These are phyloP conservation scores for Hyperoplus lanceolatus DNA, from an alignment of 2,797 vertebrate genomes.

Conservation along the genomic window DNA sequence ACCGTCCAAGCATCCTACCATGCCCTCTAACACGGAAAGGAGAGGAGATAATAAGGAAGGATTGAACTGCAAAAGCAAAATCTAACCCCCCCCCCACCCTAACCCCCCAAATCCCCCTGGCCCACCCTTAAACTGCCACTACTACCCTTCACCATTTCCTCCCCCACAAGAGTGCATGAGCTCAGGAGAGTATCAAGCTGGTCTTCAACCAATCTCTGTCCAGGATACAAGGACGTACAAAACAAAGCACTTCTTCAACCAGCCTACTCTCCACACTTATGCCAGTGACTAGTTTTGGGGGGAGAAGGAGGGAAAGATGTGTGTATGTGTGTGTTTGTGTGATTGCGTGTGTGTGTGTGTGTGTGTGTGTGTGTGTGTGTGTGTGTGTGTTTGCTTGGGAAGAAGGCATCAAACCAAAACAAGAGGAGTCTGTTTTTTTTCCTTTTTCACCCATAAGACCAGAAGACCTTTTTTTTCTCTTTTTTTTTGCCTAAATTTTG, in stretches of 20 bases:
- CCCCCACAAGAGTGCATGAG: slow-evolving; percentile 52
- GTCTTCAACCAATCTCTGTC: slow-evolving; percentile 71
- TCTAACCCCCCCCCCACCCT: slow-evolving; percentile 28
- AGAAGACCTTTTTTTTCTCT: slow-evolving; percentile 64
- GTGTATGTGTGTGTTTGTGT: slow-evolving; percentile 2
- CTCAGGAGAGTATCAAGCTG: slow-evolving; percentile 74
- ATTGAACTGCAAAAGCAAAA: slow-evolving; percentile 69
- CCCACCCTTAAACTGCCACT: slow-evolving; percentile 69
- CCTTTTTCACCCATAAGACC: slow-evolving; percentile 69
- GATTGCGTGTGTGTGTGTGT: slow-evolving; percentile 10
- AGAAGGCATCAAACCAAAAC: slow-evolving; percentile 85
- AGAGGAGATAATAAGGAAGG: slow-evolving; percentile 65
- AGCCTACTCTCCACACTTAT: slow-evolving; percentile 65
- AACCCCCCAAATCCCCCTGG: neutral
- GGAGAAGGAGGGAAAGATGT: slow-evolving; percentile 40
- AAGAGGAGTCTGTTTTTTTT: slow-evolving; percentile 64
- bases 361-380: neutral
- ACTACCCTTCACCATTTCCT: slow-evolving; percentile 44
- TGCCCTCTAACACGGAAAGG: slow-evolving; percentile 39
- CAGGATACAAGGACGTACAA: slow-evolving; percentile 60
- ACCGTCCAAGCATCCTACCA: slow-evolving; percentile 78
- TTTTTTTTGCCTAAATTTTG: slow-evolving; percentile 58
- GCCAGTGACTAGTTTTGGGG: slow-evolving; percentile 69
- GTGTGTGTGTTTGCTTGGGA: slow-evolving; percentile 31
- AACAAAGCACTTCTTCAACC: slow-evolving; percentile 81